These are phyloP conservation scores for Ancistrus triradiatus DNA, from an alignment of 2,113 vertebrate species.

Conservation along the genomic window DNA sequence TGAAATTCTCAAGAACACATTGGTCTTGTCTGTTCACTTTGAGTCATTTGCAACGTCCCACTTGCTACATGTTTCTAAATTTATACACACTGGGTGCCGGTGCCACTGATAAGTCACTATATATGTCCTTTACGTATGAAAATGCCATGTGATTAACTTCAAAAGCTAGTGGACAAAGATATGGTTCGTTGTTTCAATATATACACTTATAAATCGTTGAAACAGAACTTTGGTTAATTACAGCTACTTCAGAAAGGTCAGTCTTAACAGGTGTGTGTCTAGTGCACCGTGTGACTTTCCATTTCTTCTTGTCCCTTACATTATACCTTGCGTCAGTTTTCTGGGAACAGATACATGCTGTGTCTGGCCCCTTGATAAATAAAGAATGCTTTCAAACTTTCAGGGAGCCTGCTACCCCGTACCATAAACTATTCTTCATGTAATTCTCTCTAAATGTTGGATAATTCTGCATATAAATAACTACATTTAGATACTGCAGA, in stretches of 20 bases:
- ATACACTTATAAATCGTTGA: background rate
- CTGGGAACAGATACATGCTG: background rate
- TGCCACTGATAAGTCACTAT: background rate
- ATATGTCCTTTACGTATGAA: background rate
- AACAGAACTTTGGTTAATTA: no score
- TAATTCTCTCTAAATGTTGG: slow-evolving; percentile 46
- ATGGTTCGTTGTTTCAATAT: background rate
- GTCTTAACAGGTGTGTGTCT: no score
- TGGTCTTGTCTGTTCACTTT: no score
- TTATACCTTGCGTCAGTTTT: no score
- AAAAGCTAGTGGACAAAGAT: background rate
- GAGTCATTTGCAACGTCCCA: no score
- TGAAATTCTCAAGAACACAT: no score
- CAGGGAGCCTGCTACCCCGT: slow-evolving; percentile 98
- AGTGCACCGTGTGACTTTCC: no score
- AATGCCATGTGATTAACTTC: background rate
- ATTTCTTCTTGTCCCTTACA: no score
- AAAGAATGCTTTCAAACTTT: slow-evolving; percentile 85
- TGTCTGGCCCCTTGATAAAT: slow-evolving; percentile 83
- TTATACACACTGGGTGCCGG: background rate
- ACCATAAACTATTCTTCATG: slow-evolving; percentile 52
- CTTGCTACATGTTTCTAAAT: background rate
- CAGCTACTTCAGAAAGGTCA: no score
- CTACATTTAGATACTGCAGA: background rate
- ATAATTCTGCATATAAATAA: slow-evolving; percentile 37